Conservation (phyloP, 2,113 vertebrate genomes). For the Erythrolamprus reginae region DNA sequence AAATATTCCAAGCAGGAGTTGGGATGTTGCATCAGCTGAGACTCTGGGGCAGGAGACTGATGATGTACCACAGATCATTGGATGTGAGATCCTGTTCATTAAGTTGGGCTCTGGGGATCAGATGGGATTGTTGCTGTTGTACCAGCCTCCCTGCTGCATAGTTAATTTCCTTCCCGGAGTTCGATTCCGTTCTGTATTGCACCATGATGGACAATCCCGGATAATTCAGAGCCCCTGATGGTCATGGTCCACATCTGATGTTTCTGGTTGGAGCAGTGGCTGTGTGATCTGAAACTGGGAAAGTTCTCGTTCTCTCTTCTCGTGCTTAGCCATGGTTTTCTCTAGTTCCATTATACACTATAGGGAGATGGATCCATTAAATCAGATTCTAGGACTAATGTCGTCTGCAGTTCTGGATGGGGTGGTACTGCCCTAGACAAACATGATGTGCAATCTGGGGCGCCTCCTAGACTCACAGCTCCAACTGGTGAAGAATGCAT, state of each 20-base stretch:
- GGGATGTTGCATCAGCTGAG: neutral
- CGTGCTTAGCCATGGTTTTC: neutral
- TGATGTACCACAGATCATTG: neutral
- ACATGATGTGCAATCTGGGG: neutral
- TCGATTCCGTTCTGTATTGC: neutral
- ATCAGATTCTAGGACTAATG: neutral
- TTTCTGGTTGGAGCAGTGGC: neutral
- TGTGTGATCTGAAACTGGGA: neutral
- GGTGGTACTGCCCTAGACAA: neutral
- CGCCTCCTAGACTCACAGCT: neutral
- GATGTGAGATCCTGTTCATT: neutral
- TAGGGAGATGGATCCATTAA: neutral
- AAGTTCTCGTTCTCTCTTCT: neutral
- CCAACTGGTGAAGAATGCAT: neutral
- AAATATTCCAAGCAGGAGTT: neutral
- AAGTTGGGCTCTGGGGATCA: neutral
- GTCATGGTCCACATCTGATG: neutral
- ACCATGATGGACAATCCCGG: neutral
- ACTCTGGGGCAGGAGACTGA: neutral
- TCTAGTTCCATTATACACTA: neutral
- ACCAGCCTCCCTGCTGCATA: neutral
- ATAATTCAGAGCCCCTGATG: neutral
- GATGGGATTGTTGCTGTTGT: neutral
- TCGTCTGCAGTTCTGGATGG: neutral
- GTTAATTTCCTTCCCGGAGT: neutral